Evolutionary conservation across 1,140 invertebrate genomes (phyloP), one percentile per base, ranked within the genome.

Genomic region (Drosophila serrata): DNA sequence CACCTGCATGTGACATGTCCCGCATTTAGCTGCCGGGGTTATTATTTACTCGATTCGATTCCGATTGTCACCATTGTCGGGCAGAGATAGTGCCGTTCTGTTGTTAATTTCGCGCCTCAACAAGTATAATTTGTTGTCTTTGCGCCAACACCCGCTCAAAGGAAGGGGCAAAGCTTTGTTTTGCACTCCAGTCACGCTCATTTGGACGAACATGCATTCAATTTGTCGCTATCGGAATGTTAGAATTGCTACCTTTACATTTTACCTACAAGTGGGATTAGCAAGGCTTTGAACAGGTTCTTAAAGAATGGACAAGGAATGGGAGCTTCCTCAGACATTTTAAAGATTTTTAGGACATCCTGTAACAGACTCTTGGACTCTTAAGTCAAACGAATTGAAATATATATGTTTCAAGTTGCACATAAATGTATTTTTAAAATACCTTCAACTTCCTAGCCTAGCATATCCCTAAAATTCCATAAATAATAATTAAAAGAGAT

Each of bases 161-260:
- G 37, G 31, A 42, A 40, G 39, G 39, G 31, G 39, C 37, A 35
- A 24, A 43, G 55, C 46, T 35, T 49, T 70, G 68, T 57, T 59
- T 35, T 48, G 49, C 64, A 48, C 51, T 33, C 35, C 51, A 42
- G 64, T 72, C 56, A 74, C 51, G 72, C 65, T 76, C 59, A 81
- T 70, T 80, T 76, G 82, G 82, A 59, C 64, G 53, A 57, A 79
- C 79, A 87, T 72, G 69, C 75, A 79, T 57, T 87, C 27, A 64
- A 63, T 49, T 65, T 62, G 59, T 57, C 29, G 62, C 48, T 73
- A 79, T 88, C 79, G 42, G 19, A 35, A 17, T 51, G 24, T 51
- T 65, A 15, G 27, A 42, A 85, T 84, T 72, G 70, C n/a, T 22
- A 31, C 29, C 48, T 63, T 65, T 37, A 8, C 29, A 40, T 51